phyloP scores from a whole-genome alignment of 2,888 invertebrate species.

The Eudasyphora cyanicolor region DNA sequence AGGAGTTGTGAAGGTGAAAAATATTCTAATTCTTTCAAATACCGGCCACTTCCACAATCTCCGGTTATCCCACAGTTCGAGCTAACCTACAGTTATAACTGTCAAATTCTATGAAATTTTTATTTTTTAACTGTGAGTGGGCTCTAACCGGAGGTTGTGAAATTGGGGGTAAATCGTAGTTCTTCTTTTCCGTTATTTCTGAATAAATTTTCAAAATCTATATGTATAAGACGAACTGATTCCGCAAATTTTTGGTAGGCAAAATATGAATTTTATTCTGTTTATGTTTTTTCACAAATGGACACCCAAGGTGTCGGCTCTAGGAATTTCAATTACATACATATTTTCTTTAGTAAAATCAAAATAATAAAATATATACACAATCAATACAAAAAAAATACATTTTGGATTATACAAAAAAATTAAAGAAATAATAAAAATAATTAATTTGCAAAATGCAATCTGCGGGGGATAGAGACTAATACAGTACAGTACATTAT shows the following conservation, averaged over 20 bases:
- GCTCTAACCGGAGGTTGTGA: no score
- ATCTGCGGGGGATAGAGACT: neutral
- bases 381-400: neutral
- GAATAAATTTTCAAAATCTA: no score
- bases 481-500: slow-evolving; percentile 27
- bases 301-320: neutral
- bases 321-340: slow-evolving; percentile 1
- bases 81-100: no score
- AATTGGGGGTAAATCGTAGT: no score
- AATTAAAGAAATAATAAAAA: neutral
- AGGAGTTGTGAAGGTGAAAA: no score
- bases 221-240: no score
- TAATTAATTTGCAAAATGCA: neutral
- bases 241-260: neutral
- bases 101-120: no score
- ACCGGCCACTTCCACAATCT: no score
- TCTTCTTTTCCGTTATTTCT: no score
- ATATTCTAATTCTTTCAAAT: no score
- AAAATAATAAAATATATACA: slow-evolving; percentile 20
- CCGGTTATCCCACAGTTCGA: no score
- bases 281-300: neutral
- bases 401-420: neutral
- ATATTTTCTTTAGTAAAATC: neutral
- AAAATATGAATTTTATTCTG: slow-evolving; percentile 1
- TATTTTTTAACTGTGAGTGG: no score